Percentiles rank a stretch among this genome's conserved stretches.
Conservation (phyloP, 2,113 vertebrate species). For the Psittacula cyanocephala region DNA sequence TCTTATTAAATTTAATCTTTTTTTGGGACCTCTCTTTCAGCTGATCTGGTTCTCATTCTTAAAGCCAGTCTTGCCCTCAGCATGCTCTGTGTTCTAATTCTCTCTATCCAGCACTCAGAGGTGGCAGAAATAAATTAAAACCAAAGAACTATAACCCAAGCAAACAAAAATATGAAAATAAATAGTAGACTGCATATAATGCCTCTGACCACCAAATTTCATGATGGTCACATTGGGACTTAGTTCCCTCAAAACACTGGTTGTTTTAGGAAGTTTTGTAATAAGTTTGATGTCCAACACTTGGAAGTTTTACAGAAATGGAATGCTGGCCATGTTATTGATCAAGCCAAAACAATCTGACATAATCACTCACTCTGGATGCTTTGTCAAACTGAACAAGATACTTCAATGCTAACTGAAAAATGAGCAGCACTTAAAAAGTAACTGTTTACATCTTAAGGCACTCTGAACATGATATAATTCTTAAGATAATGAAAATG, state of each 20-base stretch:
- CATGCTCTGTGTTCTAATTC: not conserved
- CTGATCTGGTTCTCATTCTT: not conserved
- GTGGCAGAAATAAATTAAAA: not conserved
- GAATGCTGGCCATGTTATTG: not conserved
- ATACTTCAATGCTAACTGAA: not conserved
- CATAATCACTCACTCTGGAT: not conserved
- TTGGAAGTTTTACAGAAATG: not conserved
- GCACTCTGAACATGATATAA: not conserved
- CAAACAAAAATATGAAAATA: not conserved
- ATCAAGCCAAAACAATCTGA: not conserved
- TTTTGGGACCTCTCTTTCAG: not conserved
- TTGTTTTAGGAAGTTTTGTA: not conserved
- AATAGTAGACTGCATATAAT: not conserved
- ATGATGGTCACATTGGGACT: not conserved
- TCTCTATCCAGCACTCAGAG: not conserved
- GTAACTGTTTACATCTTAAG: not conserved
- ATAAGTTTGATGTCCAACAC: not conserved
- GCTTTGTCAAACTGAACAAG: not conserved
- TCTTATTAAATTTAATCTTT: not conserved
- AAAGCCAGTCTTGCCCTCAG: not conserved
- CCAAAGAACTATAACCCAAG: not conserved
- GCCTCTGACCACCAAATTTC: not conserved
- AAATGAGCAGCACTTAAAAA: not conserved
- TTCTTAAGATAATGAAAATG: not conserved
- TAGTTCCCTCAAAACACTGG: not conserved